A percentile compares a stretch with the other conserved stretches of the same genome.
These are phyloP conservation scores for Eudasyphora cyanicolor DNA, from an alignment of 2,888 invertebrate genomes.

Conservation along the genomic window DNA sequence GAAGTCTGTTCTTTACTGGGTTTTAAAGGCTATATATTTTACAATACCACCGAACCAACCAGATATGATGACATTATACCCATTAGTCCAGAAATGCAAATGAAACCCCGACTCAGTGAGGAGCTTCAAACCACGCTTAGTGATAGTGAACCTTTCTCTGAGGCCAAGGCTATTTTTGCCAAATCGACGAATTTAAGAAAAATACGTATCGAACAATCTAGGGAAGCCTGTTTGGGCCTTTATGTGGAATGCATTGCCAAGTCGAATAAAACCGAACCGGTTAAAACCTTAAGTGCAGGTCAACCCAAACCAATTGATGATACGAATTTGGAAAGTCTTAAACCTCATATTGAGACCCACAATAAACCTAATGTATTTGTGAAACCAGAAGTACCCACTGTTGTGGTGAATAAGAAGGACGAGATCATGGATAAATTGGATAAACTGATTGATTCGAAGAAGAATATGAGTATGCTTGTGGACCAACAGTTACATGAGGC, in stretches of 20 bases:
- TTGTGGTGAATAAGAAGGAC: conserved; percentile 71
- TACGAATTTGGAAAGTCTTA: conserved; percentile 43
- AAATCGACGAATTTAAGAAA: conserved; percentile 56
- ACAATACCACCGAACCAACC: conserved; percentile 71
- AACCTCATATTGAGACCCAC: conserved; percentile 70
- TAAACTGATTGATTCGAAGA: conserved; percentile 72
- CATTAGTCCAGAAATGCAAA: conserved; percentile 72
- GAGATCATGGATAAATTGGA: conserved; percentile 73
- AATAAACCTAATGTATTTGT: conserved; percentile 73
- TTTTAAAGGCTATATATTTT: conserved; percentile 80
- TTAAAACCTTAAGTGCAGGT: conserved; percentile 75
- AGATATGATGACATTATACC: conserved; percentile 66
- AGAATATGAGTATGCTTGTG: conserved; percentile 73
- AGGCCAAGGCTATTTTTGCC: conserved; percentile 38
- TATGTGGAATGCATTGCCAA: conserved; percentile 76
- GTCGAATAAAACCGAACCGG: conserved; percentile 71
- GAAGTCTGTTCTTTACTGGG: conserved; percentile 86
- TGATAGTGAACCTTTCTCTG: conserved; percentile 71
- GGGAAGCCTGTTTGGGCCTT: conserved; percentile 72
- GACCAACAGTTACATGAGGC: conserved; percentile 75
- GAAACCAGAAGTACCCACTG: conserved; percentile 68
- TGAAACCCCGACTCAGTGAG: conserved; percentile 43
- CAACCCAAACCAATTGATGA: conserved; percentile 41
- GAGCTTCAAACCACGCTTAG: conserved; percentile 63
- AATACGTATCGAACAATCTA: conserved; percentile 63